Conservation (phyloP, 2,797 vertebrate species). For the Ibycter americanus region DNA sequence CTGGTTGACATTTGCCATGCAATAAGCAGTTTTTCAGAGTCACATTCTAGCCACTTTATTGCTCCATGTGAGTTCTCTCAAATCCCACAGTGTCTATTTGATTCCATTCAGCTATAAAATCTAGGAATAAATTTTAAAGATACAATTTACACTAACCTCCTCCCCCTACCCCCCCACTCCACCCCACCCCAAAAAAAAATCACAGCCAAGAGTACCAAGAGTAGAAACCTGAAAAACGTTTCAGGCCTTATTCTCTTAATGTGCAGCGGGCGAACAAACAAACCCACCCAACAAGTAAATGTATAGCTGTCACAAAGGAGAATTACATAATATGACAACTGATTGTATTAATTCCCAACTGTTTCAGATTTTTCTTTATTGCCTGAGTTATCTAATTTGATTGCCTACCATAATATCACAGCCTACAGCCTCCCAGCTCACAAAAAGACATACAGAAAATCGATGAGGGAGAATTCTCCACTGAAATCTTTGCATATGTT, state of each 20-base stretch:
- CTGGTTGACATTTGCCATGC: conserved; percentile 43
- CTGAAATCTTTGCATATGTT: background rate
- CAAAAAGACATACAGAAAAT: background rate
- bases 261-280: background rate
- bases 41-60: conserved; percentile 8
- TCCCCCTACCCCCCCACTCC: too few species aligned
- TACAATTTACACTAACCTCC: background rate
- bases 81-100: background rate
- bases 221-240: background rate
- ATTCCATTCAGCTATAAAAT: conserved; percentile 4
- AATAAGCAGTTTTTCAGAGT: conserved; percentile 50
- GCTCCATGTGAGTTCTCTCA: background rate
- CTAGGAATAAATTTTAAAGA: background rate
- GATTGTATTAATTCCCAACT: background rate
- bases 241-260: background rate
- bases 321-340: background rate
- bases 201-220: background rate
- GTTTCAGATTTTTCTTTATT: background rate
- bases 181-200: background rate
- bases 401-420: background rate
- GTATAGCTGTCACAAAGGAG: background rate
- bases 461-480: background rate
- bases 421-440: background rate
- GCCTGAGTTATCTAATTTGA: background rate
- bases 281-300: background rate